Evolutionary conservation across 1,140 invertebrate species (phyloP).

Genomic region (Helicorthomorpha holstii): DNA sequence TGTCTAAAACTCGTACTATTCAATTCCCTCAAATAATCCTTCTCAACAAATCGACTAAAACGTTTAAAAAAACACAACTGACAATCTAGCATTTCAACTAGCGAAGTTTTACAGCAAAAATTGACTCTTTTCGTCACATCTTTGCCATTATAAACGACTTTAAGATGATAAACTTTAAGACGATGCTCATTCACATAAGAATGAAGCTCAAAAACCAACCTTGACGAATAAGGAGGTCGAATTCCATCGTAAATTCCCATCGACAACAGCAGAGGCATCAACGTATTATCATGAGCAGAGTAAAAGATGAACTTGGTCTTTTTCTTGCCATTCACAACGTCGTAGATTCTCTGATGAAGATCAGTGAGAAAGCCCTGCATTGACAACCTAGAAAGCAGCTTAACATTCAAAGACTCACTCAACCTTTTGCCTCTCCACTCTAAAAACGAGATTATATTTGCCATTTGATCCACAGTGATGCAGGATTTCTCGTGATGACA

Average conservation of each 20-base stretch:
- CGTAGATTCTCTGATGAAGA: slow-evolving; percentile 45
- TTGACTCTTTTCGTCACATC: slow-evolving; percentile 62
- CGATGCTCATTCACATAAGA: slow-evolving; percentile 13
- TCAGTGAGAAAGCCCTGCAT: slow-evolving; percentile 26
- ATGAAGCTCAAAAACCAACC: slow-evolving; percentile 60
- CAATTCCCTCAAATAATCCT: slow-evolving; percentile 11
- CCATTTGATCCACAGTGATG: slow-evolving; percentile 18
- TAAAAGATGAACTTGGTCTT: slow-evolving; percentile 61
- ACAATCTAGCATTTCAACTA: slow-evolving; percentile 5
- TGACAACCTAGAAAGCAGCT: slow-evolving; percentile 17
- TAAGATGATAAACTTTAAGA: slow-evolving; percentile 54
- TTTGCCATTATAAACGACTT: slow-evolving; percentile 66
- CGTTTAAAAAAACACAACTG: slow-evolving; percentile 21
- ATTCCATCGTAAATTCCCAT: slow-evolving; percentile 46
- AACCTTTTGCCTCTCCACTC: slow-evolving; percentile 18
- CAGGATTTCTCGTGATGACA: slow-evolving; percentile 29
- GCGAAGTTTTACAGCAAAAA: slow-evolving; percentile 44
- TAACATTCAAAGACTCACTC: slow-evolving; percentile 10
- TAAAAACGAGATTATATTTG: slow-evolving; percentile 20
- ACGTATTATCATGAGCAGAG: slow-evolving; percentile 76
- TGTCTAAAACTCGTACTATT: slow-evolving; percentile 10
- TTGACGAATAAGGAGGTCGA: slow-evolving; percentile 54
- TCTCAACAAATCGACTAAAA: slow-evolving; percentile 20
- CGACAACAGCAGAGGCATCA: slow-evolving; percentile 61
- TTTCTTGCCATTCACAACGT: slow-evolving; percentile 55